These are phyloP conservation scores for Furcifer pardalis DNA, from an alignment of 2,797 vertebrate genomes.

Conservation along the genomic window DNA sequence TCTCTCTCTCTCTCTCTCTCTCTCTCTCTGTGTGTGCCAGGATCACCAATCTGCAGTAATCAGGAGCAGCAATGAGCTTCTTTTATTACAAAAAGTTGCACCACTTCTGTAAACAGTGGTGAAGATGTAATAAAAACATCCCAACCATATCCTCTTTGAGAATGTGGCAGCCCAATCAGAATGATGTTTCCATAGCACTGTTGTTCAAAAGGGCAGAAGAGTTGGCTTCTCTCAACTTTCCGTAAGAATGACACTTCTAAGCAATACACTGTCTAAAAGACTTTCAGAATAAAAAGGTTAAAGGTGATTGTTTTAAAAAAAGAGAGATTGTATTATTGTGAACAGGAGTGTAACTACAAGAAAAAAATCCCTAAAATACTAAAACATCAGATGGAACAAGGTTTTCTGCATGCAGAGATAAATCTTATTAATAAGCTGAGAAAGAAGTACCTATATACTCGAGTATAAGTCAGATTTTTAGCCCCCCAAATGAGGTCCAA, in stretches of 20 bases:
- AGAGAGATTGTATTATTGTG: background rate
- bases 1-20: no score
- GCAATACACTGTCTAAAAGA: conserved; percentile 51
- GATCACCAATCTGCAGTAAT: no score
- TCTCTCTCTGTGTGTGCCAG: no score
- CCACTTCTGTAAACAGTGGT: background rate
- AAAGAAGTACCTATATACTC: no score
- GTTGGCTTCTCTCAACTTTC: conserved; percentile 22
- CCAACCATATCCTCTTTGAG: no score
- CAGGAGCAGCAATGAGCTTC: no score
- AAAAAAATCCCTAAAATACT: conserved; percentile 41
- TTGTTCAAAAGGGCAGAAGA: no score
- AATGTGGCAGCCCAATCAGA: no score
- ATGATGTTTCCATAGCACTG: no score
- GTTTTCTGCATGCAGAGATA: conserved; percentile 34
- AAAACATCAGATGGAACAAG: conserved; percentile 57
- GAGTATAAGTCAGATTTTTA: no score
- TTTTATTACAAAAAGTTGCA: background rate
- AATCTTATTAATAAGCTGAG: conserved; percentile 38
- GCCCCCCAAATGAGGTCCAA: no score
- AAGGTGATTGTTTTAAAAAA: conserved; percentile 29
- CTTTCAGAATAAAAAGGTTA: conserved; percentile 60
- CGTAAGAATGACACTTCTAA: background rate
- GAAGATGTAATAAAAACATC: background rate
- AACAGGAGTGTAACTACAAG: conserved; percentile 23